phyloP scores from a whole-genome alignment of 2,797 vertebrate genomes.

The Sylvilagus floridanus region DNA sequence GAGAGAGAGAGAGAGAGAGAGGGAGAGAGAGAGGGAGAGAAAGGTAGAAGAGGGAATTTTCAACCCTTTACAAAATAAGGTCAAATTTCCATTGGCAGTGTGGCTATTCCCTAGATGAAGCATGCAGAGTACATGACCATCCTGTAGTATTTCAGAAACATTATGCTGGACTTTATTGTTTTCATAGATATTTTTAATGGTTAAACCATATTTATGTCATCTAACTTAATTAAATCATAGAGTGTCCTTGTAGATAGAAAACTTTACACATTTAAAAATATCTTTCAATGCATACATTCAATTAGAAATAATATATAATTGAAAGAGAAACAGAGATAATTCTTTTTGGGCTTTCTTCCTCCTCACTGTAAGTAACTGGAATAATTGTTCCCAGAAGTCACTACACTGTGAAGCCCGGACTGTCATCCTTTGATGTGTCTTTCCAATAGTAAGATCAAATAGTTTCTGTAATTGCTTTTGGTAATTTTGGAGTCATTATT shows the following conservation, averaged over 20 bases:
- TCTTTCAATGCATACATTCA: not conserved
- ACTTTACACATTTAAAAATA: conserved; percentile 49
- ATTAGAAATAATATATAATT: conserved; percentile 53
- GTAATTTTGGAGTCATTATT: conserved; percentile 77
- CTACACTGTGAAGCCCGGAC: conserved; percentile 54
- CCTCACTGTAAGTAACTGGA: conserved; percentile 63
- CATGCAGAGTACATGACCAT: not conserved
- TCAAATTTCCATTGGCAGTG: not conserved
- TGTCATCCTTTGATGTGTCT: conserved; percentile 75
- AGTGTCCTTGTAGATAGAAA: not conserved
- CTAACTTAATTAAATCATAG: conserved; percentile 35
- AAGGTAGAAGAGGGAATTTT: conserved; percentile 18
- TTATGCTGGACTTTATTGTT: not conserved
- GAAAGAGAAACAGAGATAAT: conserved; percentile 74
- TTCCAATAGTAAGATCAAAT: conserved; percentile 70
- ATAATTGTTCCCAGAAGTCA: conserved; percentile 80
- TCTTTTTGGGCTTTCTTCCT: conserved; percentile 28
- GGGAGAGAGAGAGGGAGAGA: no score
- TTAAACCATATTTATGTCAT: not conserved
- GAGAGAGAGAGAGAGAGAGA: no score
- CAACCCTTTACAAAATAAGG: conserved; percentile 30
- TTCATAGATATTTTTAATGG: not conserved
- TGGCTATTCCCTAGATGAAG: not conserved
- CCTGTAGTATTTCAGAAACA: not conserved
- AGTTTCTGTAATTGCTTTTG: conserved; percentile 74